Evolutionary conservation across 2,888 invertebrate genomes (phyloP).

Genomic region (Trichopoda pennipes): DNA sequence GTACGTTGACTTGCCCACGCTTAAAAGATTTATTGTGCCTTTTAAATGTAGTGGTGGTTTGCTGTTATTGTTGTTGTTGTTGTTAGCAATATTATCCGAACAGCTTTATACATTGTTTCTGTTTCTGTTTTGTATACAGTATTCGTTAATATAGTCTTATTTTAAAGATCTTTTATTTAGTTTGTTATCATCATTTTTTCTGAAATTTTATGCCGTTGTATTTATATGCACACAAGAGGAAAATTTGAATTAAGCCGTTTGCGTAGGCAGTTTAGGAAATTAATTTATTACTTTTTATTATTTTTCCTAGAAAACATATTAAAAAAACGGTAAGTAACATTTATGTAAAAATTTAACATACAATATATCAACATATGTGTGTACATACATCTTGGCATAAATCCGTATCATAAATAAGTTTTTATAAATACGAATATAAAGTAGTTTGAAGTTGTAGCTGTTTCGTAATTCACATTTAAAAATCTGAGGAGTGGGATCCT

Average conservation of each 20-base stretch:
- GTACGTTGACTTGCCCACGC: conserved; percentile 69
- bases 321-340: conserved; percentile 24
- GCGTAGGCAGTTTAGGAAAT: conserved; percentile 60
- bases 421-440: background rate
- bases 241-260: conserved; percentile 54
- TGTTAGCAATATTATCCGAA: conserved; percentile 15
- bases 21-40: conserved; percentile 65
- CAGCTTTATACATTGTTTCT: conserved; percentile 28
- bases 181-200: conserved; percentile 3
- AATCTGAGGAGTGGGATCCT: too few species aligned
- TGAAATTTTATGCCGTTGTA: conserved; percentile 12
- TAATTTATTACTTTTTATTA: conserved; percentile 39
- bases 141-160: conserved; percentile 25
- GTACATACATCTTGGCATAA: conserved; percentile 11
- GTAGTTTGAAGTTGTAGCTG: background rate
- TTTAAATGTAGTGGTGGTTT: conserved; percentile 55
- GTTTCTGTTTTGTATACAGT: background rate
- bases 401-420: background rate
- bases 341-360: conserved; percentile 14
- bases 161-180: conserved; percentile 31
- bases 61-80: conserved; percentile 25
- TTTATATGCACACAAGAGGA: conserved; percentile 57
- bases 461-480: too few species aligned
- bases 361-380: background rate
- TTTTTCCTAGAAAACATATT: background rate